Percentiles rank a stretch among this genome's conserved stretches.
phyloP scores from a whole-genome alignment of 92 coral and sea anemone genomes.

The Epizoanthus stellaris region DNA sequence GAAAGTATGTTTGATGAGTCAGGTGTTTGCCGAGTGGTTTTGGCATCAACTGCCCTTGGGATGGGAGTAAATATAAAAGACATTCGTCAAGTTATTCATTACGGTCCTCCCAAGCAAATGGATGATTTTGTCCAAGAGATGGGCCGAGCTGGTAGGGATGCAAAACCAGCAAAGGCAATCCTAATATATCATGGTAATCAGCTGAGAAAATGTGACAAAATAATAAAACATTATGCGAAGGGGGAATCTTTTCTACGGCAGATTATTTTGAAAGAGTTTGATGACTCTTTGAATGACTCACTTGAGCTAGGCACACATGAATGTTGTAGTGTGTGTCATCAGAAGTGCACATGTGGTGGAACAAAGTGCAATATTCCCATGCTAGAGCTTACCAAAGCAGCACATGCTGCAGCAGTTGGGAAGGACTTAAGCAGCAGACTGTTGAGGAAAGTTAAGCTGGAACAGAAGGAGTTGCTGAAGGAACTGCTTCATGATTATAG shows the following conservation, averaged over 20 bases:
- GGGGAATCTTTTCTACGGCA: conserved; percentile 25
- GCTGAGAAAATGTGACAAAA: conserved; percentile 53
- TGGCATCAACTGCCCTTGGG: conserved; percentile 75
- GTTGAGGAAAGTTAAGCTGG: neutral
- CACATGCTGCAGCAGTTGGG: neutral
- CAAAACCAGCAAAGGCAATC: conserved; percentile 32
- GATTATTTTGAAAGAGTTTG: conserved; percentile 52
- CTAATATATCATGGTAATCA: conserved; percentile 45
- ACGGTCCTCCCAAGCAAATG: conserved; percentile 57
- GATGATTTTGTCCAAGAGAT: conserved; percentile 67
- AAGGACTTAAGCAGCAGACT: no score
- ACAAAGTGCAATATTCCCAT: conserved; percentile 17
- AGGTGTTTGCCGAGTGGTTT: conserved; percentile 60
- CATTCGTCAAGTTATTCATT: conserved; percentile 48
- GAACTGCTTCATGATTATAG: conserved; percentile 43
- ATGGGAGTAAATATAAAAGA: conserved; percentile 58
- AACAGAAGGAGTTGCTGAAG: conserved; percentile 38
- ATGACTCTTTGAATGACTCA: conserved; percentile 15
- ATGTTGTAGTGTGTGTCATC: conserved; percentile 56
- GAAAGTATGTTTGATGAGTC: conserved; percentile 20
- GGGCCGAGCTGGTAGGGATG: conserved; percentile 64
- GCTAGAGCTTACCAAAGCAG: neutral
- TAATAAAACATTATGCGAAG: conserved; percentile 50
- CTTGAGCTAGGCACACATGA: conserved; percentile 23
- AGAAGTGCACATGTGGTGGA: conserved; percentile 44